These are phyloP conservation scores for Scomber japonicus DNA, from an alignment of 2,113 vertebrate species.

Conservation along the genomic window DNA sequence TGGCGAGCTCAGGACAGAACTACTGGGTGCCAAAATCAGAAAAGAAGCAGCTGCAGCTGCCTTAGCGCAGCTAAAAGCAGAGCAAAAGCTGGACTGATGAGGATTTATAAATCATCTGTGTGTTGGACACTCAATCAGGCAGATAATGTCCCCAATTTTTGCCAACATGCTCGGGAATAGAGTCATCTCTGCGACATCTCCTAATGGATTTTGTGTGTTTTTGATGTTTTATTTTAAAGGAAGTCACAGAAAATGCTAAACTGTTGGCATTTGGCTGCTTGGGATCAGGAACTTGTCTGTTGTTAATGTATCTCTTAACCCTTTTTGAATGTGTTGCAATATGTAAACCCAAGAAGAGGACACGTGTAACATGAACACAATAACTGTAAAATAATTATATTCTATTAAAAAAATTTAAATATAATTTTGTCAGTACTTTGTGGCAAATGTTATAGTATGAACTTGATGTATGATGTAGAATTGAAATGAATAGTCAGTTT, in stretches of 20 bases:
- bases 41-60: constrained; percentile 48
- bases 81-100: constrained; percentile 55
- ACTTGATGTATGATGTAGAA: no score
- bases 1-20: constrained; percentile 93
- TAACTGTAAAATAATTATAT: neutral
- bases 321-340: constrained; percentile 21
- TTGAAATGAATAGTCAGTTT: no score
- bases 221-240: constrained; percentile 1
- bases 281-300: neutral
- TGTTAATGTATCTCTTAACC: neutral
- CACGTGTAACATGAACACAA: neutral
- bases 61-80: constrained; percentile 36
- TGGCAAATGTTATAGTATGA: neutral
- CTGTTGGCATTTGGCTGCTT: neutral
- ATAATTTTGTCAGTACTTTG: neutral
- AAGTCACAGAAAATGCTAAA: neutral
- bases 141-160: neutral
- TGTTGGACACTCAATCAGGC: neutral
- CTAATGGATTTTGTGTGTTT: constrained; percentile 3
- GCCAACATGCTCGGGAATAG: neutral
- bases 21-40: constrained; percentile 86
- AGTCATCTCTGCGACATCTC: neutral
- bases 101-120: neutral
- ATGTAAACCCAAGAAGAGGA: neutral
- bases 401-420: constrained; percentile 27